Evolutionary conservation across 2,113 vertebrate genomes (phyloP).

Genomic region (Lamprotornis superbus): DNA sequence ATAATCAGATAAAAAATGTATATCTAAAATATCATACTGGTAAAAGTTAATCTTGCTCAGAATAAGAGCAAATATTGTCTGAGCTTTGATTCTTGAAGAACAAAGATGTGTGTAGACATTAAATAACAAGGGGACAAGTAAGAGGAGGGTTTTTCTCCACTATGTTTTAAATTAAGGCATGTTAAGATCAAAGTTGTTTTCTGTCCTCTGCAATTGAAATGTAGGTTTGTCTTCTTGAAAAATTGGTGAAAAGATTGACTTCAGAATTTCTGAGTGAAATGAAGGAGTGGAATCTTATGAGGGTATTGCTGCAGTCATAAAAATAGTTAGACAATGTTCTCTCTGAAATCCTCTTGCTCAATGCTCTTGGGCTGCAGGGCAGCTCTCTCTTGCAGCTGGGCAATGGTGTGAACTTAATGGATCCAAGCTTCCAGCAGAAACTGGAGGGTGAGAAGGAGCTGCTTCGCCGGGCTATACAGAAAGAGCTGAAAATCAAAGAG

Average conservation of each 20-base stretch:
- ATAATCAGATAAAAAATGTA: background rate
- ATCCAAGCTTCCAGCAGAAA: conserved; percentile 82
- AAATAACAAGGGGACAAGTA: background rate
- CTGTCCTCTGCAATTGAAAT: background rate
- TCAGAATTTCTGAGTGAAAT: background rate
- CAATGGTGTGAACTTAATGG: conserved; percentile 76
- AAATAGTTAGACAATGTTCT: background rate
- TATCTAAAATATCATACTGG: background rate
- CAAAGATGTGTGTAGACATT: background rate
- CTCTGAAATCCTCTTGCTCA: background rate
- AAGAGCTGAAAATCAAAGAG: conserved; percentile 95
- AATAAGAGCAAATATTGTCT: background rate
- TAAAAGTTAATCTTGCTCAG: background rate
- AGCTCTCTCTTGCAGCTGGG: conserved; percentile 78
- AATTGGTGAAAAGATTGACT: background rate
- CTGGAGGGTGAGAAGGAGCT: conserved; percentile 87
- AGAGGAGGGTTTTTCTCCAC: background rate
- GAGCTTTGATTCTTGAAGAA: background rate
- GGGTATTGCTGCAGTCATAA: background rate
- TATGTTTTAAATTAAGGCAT: background rate
- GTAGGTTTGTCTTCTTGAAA: background rate
- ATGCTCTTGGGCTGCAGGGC: conserved; percentile 48
- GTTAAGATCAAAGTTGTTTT: background rate
- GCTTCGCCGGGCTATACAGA: conserved; percentile 90
- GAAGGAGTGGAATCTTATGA: background rate